phyloP scores from a whole-genome alignment of 92 coral and sea anemone species.

The Phymanthus crucifer region DNA sequence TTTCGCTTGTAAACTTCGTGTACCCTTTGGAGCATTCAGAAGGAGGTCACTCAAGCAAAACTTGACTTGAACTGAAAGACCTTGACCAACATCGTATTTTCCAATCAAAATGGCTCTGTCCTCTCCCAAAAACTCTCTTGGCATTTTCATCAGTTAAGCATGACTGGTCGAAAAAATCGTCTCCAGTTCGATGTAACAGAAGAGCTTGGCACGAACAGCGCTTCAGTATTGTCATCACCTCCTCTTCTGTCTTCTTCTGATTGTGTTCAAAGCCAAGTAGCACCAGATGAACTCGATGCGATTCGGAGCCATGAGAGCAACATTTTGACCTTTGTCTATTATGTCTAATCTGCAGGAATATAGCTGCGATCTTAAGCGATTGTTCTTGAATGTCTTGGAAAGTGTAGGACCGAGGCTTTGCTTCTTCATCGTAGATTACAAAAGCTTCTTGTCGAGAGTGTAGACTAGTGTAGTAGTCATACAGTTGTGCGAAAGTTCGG shows the following conservation, averaged over 20 bases:
- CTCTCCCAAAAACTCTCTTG: not conserved
- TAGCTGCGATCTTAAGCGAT: constrained; percentile 27
- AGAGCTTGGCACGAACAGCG: not conserved
- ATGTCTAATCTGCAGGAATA: constrained; percentile 20
- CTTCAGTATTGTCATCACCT: not conserved
- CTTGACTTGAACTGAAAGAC: not conserved
- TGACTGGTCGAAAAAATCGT: not conserved
- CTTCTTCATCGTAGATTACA: constrained; percentile 5
- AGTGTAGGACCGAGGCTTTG: constrained; percentile 19
- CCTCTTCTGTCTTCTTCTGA: not conserved
- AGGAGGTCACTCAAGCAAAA: not conserved
- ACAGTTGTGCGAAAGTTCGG: constrained; percentile 24
- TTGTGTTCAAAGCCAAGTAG: constrained; percentile 18
- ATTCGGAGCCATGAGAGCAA: constrained; percentile 14
- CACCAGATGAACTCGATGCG: constrained; percentile 17
- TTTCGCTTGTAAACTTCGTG: not conserved
- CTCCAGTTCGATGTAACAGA: not conserved
- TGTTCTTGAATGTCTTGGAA: constrained; percentile 15
- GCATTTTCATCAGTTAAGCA: not conserved
- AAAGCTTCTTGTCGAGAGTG: constrained; percentile 25
- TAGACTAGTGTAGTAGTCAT: constrained; percentile 11
- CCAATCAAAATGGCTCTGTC: not conserved
- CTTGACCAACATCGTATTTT: not conserved
- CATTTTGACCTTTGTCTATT: constrained; percentile 23
- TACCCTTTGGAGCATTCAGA: not conserved